A percentile compares a stretch with the other conserved stretches of the same genome.
phyloP scores from a whole-genome alignment of 2,888 invertebrate species.

The Archips crataeganus region DNA sequence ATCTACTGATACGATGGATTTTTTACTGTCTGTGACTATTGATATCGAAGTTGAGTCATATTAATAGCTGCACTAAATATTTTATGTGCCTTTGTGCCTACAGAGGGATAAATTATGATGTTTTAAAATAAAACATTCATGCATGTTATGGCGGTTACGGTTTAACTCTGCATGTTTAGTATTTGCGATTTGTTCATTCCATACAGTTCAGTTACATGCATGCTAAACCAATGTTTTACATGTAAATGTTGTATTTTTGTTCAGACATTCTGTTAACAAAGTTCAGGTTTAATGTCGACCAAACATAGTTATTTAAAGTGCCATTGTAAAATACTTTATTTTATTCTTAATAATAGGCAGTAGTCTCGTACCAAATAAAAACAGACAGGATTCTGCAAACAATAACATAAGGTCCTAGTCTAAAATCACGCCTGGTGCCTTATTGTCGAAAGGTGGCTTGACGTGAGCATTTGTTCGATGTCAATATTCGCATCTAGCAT shows the following conservation, averaged over 20 bases:
- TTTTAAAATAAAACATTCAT: neutral
- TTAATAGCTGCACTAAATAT: neutral
- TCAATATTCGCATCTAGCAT: too few species aligned
- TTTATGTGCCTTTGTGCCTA: neutral
- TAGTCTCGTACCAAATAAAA: too few species aligned
- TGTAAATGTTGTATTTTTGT: neutral
- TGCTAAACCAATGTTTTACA: too few species aligned
- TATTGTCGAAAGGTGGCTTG: too few species aligned
- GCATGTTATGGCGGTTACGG: neutral
- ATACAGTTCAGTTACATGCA: too few species aligned
- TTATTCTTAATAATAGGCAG: neutral
- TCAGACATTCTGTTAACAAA: neutral
- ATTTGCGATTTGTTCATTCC: neutral
- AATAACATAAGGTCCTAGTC: too few species aligned
- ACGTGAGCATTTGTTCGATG: too few species aligned
- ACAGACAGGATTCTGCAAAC: too few species aligned
- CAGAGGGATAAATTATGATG: neutral
- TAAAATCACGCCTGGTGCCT: too few species aligned
- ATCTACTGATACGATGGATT: slow-evolving; percentile 6
- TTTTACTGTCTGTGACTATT: neutral
- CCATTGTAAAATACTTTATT: neutral
- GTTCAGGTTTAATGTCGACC: neutral
- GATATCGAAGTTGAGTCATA: slow-evolving; percentile 2
- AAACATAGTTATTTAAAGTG: neutral
- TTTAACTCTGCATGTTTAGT: neutral